Evolutionary conservation across 1,140 invertebrate species (phyloP).

Genomic region (Ooceraea biroi): DNA sequence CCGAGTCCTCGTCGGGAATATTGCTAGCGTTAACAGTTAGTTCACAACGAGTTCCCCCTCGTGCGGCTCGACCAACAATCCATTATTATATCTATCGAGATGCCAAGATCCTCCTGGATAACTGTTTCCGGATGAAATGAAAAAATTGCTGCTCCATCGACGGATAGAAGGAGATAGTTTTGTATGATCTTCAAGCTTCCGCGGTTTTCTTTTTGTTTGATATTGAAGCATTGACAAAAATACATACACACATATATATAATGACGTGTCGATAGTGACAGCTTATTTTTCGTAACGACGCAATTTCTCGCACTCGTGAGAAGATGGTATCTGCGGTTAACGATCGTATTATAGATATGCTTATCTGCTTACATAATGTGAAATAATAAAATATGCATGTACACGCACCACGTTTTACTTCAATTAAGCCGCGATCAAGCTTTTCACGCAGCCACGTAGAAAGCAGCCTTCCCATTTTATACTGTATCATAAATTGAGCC

Average conservation of each 20-base stretch:
- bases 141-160: neutral
- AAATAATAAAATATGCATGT: slow-evolving; percentile 24
- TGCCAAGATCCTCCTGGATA: neutral
- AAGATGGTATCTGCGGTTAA: slow-evolving; percentile 6
- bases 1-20: slow-evolving; percentile 60
- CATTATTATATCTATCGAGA: slow-evolving; percentile 26
- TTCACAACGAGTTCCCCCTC: neutral
- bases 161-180: no score
- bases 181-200: no score
- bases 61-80: slow-evolving; percentile 11
- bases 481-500: slow-evolving; percentile 20
- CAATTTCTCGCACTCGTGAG: neutral
- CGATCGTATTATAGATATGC: slow-evolving; percentile 8
- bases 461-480: slow-evolving; percentile 24
- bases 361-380: slow-evolving; percentile 26
- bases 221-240: neutral
- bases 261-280: neutral
- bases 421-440: neutral
- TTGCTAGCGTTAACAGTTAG: slow-evolving; percentile 75
- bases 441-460: slow-evolving; percentile 25
- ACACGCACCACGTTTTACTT: slow-evolving; percentile 2
- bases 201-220: neutral
- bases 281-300: slow-evolving; percentile 16
- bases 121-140: neutral
- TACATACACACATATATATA: neutral